Evolutionary conservation across 2,113 vertebrate genomes (phyloP), one percentile per base, ranked within the genome.

Genomic region (Tetrao urogallus): DNA sequence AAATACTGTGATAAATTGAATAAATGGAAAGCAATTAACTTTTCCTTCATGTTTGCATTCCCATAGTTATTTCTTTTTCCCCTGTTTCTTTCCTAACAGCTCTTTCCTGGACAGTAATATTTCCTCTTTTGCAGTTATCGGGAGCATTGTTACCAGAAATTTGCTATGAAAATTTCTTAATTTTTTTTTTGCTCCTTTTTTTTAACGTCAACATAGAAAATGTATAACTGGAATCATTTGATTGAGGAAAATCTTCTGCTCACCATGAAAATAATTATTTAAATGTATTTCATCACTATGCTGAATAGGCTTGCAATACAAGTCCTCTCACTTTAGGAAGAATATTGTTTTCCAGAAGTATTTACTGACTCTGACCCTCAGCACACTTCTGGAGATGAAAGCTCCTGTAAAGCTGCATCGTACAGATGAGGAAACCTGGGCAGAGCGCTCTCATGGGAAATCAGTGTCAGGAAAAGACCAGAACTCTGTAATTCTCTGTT

Each of bases 21-120:
- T 78, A 93, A 95, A 84, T 77, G 32, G 58, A 82, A 89, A 69
- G 64, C 84, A 93, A 93, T 91, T 95, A 94, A 91, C 50, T 95
- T 94, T 92, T 86, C 45, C 69, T 85, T 79, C 79, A 19, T 91
- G 79, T 93, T 91, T 91, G 58, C 30, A 52, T 96, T 92, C 87
- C 95, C 64, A 36, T 22, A 70, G 56, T 54, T 92, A 42, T 48
- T 91, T 87, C n/a, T 88, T 77, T 88, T 82, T 19, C 56, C 30
- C 21, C 30, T 61, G 10, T 84, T 94, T 83, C 58, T 79, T 89
- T 91, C 67, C 69, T 86, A 79, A 67, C 67, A 77, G 79, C 27
- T 52, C 61, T 94, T 92, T 85, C 54, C 57, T 24, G 5, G 69
- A 38, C 84, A 94, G 50, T 82, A 60, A 36, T 56, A 57, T 87